Evolutionary conservation across 2,888 invertebrate genomes (phyloP), one percentile per base, ranked within the genome.

Genomic region (Ecliptopera silaceata): DNA sequence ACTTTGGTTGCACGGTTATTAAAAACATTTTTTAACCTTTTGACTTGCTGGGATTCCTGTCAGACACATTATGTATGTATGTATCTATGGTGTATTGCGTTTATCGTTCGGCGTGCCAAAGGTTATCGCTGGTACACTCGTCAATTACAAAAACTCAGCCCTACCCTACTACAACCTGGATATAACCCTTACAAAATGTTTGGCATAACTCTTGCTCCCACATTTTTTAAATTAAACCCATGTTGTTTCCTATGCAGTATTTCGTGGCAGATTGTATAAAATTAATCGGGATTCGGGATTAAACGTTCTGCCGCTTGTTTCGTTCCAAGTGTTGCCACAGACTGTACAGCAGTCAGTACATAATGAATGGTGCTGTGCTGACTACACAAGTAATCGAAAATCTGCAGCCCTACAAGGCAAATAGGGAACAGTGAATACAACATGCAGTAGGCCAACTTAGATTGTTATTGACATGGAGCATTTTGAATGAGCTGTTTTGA

Each of bases 341-440:
- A 38, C 13, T 38, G 31, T 17, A 17, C 12, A 36, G 22, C 22
- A 44, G 51, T 51, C 44, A 22, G 43, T 29, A 4, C 31, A 32
- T 53, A 46, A 53, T 46, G 39, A 53, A 53, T 41, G 32, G 41
- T 31, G 13, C 13, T 46, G 41, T 31, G 13, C 13, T 46, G 31
- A 53, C 12, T 39, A 39, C 38, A 38, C 20, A 17, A 44, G 31
- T 45, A 52, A 52, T 53, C 53, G 53, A 53, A 53, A 46, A 46
- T 53, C 20, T 41, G 53, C 41, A 53, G 46, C 52, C 46, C 32
- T 41, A 32, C 46, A 15, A 26, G 39, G 46, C 31, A 41, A 41
- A 32, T 18, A 32, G n/a, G 46, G 4, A 39, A 46, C 45, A 46
- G 45, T 45, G 38, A 4, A 43, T 6, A 1, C 15, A 29, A 4